Evolutionary conservation across 2,113 vertebrate genomes (phyloP).

Genomic region (Poeciliopsis occidentalis): DNA sequence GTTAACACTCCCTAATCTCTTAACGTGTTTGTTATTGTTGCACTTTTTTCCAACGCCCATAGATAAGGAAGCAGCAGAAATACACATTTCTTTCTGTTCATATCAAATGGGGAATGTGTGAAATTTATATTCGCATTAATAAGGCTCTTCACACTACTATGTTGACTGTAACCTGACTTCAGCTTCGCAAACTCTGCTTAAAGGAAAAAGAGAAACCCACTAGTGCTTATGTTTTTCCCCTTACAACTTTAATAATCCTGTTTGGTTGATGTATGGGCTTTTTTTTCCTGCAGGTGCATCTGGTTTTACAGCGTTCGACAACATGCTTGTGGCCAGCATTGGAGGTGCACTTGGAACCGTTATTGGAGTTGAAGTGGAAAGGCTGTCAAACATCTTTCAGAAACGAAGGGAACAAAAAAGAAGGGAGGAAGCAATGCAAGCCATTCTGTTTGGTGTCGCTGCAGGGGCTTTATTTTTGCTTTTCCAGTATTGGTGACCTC

Average conservation of each 20-base stretch:
- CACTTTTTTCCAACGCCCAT: no score
- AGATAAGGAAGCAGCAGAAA: no score
- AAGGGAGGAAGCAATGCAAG: neutral
- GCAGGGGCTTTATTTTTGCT: no score
- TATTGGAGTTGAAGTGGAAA: conserved; percentile 14
- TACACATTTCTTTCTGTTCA: no score
- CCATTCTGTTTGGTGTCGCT: neutral
- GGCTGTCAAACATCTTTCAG: neutral
- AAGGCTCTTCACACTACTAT: no score
- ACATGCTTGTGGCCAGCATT: conserved; percentile 12
- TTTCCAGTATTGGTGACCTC: no score
- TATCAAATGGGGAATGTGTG: no score
- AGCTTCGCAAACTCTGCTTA: no score
- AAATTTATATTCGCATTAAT: no score
- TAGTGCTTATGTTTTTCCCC: neutral
- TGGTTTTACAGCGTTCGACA: neutral
- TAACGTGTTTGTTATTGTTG: no score
- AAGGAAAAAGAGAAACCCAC: neutral
- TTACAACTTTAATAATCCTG: neutral
- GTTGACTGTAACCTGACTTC: no score
- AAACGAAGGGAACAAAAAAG: neutral
- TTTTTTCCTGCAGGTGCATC: conserved; percentile 32
- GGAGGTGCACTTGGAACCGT: conserved; percentile 23
- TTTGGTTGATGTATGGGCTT: neutral
- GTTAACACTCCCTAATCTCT: neutral